Evolutionary conservation across 1,140 invertebrate genomes (phyloP), one percentile per base, ranked within the genome.

Genomic region (Scaptomyza graminum): DNA sequence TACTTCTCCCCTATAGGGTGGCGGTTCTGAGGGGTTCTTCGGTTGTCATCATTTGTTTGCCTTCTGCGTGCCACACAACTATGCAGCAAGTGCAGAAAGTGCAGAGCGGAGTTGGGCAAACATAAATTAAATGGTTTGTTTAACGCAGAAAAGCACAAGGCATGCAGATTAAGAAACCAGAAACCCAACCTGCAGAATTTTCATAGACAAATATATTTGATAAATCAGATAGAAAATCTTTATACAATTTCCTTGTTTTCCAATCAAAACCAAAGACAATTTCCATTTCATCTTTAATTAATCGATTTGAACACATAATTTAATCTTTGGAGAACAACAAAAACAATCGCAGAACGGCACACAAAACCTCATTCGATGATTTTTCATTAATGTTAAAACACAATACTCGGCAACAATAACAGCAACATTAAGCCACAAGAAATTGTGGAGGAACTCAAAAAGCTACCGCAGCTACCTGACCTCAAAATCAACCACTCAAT

Each of bases 351-450:
- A 39, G 3, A 11, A 34, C 7, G 51, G n/a, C 5, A 9, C 12
- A 31, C 39, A 41, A 50, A 65, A 69, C 34, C 72, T 37, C 60
- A 65, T 62, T 78, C 69, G 71, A 74, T 74, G 74, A 68, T 87
- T 85, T 85, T 87, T 66, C 87, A 85, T 85, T 87, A 85, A 70
- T 67, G 78, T 56, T 61, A 59, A 82, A 78, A 64, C 69, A 64
- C 66, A 72, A 76, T 73, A 72, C 74, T n/a, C 37, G 9, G 37
- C 28, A 31, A 31, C 28, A 39, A 39, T 12, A 67, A 31, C 47
- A 63, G 47, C 16, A 52, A 67, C 12, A 47, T 54, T 18, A 47
- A 60, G n/a, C 44, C 43, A 22, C 51, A 46, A 31, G 8, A 18
- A 22, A 16, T 49, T 22, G 34, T 61, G 28, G 34, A 56, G 44